Evolutionary conservation across 1,140 invertebrate species (phyloP), one percentile per base, ranked within the genome.

Genomic region (Calephelis virginiensis): DNA sequence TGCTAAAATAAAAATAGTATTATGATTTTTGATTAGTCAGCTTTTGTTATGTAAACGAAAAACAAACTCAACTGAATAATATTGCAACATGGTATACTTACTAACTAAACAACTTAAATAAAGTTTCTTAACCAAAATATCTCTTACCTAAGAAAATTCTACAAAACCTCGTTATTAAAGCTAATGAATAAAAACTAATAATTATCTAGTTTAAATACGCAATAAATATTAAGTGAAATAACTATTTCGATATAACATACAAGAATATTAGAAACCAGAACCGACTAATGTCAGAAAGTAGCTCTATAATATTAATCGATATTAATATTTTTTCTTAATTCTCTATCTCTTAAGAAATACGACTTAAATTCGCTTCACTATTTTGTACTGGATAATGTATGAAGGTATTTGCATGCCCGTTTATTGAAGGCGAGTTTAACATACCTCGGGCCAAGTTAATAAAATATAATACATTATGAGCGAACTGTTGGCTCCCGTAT

Each of bases 401-500:
- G 53, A 56, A 56, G 60, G 64, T 63, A 68, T 72, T 66, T 65
- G 60, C 40, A 69, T 45, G 67, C 53, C 62, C 63, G 67, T 87
- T 86, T 89, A 86, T 82, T 66, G 82, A 79, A 85, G 82, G 76
- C 78, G 72, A 78, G 80, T 85, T 86, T 86, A 83, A 79, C 82
- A 86, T 87, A 89, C 81, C 84, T 77, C 80, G 81, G 84, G 83
- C 82, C 83, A 82, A 75, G 77, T 80, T 70, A 74, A 86, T 89
- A 87, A 87, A 89, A 82, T 86, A 84, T 81, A 82, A 85, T 81
- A 83, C 80, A 80, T 89, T 83, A 86, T 72, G 83, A 86, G 80
- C 79, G 66, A 78, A 74, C 74, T 73, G 72, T 67, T 68, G 75
- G 81, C 86, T 89, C 71, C 86, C 70, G 86, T 85, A 76, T 89